Percentiles rank a stretch among this genome's conserved stretches.
Evolutionary conservation across 2,113 vertebrate species (phyloP).

Genomic region (Ammodramus savannarum): DNA sequence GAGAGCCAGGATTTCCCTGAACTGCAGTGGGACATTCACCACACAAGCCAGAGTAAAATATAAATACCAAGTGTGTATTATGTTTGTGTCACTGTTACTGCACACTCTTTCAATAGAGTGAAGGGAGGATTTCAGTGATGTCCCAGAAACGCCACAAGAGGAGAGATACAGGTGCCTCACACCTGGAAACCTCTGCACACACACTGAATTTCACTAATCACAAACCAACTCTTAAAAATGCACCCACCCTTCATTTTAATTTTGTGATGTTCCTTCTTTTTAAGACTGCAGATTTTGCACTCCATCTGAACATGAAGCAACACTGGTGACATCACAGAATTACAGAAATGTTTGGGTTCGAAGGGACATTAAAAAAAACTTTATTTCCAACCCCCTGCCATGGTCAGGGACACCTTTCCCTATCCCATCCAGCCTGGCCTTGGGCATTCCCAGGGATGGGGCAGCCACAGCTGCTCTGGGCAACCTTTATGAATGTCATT

Average conservation of each 20-base stretch:
- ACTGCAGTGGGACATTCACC: background rate
- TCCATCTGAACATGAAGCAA: background rate
- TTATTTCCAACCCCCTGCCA: background rate
- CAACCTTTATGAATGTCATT: background rate
- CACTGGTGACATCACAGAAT: background rate
- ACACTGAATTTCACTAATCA: background rate
- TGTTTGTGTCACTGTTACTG: background rate
- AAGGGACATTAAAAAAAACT: background rate
- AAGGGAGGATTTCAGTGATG: background rate
- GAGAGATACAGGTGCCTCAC: background rate
- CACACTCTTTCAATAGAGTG: background rate
- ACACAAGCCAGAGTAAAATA: background rate
- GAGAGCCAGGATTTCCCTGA: background rate
- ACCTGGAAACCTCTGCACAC: background rate
- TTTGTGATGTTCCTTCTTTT: background rate
- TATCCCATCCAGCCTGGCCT: background rate
- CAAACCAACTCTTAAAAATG: background rate
- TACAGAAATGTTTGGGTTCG: background rate
- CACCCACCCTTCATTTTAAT: background rate
- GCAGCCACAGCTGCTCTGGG: background rate
- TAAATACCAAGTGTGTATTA: accelerated
- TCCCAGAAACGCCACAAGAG: background rate
- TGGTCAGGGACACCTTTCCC: background rate
- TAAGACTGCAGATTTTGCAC: background rate
- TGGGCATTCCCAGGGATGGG: accelerated